These are phyloP conservation scores for Epizoanthus scotinus DNA, from an alignment of 92 coral and sea anemone species.

Conservation along the genomic window DNA sequence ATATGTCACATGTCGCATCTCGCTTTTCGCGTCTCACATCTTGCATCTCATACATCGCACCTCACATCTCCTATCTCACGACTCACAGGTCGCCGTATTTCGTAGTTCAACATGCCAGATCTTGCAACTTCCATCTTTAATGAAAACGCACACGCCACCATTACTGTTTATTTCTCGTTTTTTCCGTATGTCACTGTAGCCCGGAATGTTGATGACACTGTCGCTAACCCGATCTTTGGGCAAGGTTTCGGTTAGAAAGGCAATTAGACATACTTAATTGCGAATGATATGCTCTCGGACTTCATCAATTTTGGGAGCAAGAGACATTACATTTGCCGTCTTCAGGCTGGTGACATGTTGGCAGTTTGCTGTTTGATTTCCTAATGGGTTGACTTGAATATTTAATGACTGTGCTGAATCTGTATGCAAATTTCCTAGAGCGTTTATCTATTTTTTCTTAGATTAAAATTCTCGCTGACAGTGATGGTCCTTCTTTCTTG, in stretches of 20 bases:
- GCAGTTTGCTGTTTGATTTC: neutral
- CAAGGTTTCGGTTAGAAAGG: constrained; percentile 27
- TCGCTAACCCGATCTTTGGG: constrained; percentile 17
- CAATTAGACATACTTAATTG: constrained; percentile 6
- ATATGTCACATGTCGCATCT: no score
- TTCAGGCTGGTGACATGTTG: neutral
- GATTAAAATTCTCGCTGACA: no score
- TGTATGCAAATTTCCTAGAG: no score
- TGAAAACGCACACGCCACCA: constrained; percentile 26
- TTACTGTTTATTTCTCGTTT: constrained; percentile 11
- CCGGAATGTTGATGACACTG: constrained; percentile 31
- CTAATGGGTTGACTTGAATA: neutral
- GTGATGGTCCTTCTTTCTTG: no score
- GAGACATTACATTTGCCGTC: neutral
- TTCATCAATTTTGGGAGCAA: no score
- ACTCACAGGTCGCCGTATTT: no score
- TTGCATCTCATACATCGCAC: no score
- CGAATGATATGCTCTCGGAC: constrained; percentile 7
- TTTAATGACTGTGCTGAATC: no score
- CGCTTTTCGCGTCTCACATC: no score
- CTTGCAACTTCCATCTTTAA: neutral
- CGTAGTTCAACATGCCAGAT: no score
- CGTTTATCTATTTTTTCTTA: no score
- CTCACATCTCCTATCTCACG: no score
- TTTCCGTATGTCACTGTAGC: constrained; percentile 8